phyloP scores from a whole-genome alignment of 2,797 vertebrate genomes.

The Alosa sapidissima region DNA sequence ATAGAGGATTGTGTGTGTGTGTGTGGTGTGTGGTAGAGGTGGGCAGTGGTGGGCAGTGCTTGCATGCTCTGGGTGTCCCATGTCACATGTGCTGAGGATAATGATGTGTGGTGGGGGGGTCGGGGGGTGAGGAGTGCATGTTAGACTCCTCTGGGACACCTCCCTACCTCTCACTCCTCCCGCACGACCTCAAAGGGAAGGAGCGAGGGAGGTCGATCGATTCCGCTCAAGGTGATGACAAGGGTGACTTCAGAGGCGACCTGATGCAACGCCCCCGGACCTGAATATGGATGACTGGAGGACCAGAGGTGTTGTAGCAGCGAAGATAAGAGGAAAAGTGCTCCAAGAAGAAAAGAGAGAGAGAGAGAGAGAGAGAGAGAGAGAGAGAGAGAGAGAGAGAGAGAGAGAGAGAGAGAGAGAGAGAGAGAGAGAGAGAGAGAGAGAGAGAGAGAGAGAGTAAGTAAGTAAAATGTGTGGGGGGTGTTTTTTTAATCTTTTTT shows the following conservation, averaged over 20 bases:
- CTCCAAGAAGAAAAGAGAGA: too few relatives aligned
- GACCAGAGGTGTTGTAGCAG: neutral
- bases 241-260: neutral
- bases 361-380: too few relatives aligned
- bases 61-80: neutral
- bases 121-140: neutral
- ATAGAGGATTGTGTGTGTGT: neutral
- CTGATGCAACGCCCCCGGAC: neutral
- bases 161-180: neutral
- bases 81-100: neutral
- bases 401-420: too few relatives aligned
- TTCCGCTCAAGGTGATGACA: neutral
- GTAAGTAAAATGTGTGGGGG: neutral
- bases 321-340: neutral
- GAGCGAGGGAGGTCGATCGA: neutral
- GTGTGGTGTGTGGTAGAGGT: neutral
- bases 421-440: too few relatives aligned
- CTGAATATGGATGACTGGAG: neutral
- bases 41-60: neutral
- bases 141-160: neutral
- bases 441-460: too few relatives aligned
- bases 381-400: neutral
- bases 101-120: neutral
- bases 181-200: neutral
- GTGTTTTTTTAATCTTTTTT: neutral